Percentiles rank a stretch among this genome's conserved stretches.
Evolutionary conservation across 1,140 invertebrate genomes (phyloP).

Genomic region (Thaumetopoea pityocampa): DNA sequence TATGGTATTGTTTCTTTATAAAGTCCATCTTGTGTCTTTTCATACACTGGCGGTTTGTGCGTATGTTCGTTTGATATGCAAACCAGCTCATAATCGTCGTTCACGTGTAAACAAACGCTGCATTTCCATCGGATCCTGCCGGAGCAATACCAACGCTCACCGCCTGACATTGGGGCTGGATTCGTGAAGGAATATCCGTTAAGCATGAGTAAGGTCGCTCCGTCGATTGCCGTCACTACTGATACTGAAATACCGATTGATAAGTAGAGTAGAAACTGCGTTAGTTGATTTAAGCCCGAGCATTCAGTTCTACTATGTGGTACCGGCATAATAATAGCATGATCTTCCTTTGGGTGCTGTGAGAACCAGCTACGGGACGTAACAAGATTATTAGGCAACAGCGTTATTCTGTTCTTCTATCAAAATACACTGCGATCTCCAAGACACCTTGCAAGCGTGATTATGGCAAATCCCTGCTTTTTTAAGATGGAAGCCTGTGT

Average conservation of each 20-base stretch:
- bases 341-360: too few species aligned
- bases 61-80: constrained; percentile 54
- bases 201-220: constrained; percentile 57
- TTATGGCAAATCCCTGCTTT: too few species aligned
- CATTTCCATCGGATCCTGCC: constrained; percentile 55
- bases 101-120: constrained; percentile 59
- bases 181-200: constrained; percentile 58
- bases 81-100: constrained; percentile 64
- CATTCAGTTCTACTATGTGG: neutral
- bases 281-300: neutral
- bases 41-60: constrained; percentile 48
- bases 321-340: too few species aligned
- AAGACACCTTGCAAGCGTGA: too few species aligned
- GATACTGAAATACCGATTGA: constrained; percentile 44
- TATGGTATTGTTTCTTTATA: constrained; percentile 24
- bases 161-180: constrained; percentile 51
- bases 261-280: constrained; percentile 3
- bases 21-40: constrained; percentile 43
- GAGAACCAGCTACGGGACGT: too few species aligned
- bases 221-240: constrained; percentile 61
- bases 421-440: too few species aligned
- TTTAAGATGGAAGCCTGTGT: too few species aligned
- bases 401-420: too few species aligned
- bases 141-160: constrained; percentile 63
- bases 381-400: too few species aligned